phyloP scores from a whole-genome alignment of 1,140 invertebrate genomes.

The Arctopsyche grandis region DNA sequence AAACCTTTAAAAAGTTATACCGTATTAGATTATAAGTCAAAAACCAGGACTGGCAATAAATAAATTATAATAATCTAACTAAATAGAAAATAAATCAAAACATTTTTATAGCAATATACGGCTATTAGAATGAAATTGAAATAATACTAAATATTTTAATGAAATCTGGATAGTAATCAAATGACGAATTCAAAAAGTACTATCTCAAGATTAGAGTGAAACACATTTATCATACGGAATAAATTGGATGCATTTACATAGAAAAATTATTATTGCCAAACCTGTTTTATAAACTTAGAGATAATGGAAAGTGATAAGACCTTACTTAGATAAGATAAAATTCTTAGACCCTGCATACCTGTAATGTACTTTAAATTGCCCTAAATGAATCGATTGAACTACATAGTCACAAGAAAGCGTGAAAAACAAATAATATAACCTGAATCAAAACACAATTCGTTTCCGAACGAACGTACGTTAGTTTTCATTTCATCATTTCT shows the following conservation, averaged over 20 bases:
- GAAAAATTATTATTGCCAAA: slow-evolving; percentile 30
- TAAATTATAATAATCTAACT: no score
- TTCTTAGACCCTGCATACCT: slow-evolving; percentile 24
- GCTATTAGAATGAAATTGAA: no score
- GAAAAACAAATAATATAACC: background rate
- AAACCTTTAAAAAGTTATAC: no score
- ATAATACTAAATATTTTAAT: no score
- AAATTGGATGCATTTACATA: background rate
- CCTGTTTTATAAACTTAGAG: slow-evolving; percentile 12
- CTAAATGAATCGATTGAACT: background rate
- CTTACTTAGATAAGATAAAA: slow-evolving; percentile 42
- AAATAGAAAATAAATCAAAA: no score
- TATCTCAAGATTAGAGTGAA: background rate
- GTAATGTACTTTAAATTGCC: background rate
- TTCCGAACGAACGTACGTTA: background rate
- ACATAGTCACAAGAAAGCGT: background rate
- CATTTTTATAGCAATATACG: no score
- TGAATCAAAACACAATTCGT: background rate
- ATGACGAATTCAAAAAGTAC: background rate
- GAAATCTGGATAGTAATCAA: no score
- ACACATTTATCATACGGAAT: background rate
- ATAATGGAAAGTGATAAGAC: slow-evolving; percentile 35
- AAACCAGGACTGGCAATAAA: no score
- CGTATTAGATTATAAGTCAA: no score
- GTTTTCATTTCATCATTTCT: background rate